Evolutionary conservation across 2,113 vertebrate genomes (phyloP).

Genomic region (Ia io): DNA sequence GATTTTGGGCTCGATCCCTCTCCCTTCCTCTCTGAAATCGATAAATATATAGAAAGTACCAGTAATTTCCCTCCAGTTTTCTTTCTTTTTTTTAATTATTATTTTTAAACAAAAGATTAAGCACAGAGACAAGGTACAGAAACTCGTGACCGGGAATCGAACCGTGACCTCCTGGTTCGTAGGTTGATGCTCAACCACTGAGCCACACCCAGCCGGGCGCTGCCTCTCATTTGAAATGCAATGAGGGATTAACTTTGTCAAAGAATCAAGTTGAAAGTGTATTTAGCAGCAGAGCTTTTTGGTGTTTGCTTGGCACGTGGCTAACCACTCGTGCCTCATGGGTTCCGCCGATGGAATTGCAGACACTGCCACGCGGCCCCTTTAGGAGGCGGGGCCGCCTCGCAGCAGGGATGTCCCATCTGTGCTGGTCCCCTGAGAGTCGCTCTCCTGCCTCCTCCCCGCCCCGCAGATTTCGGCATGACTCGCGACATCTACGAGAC

Average conservation of each 20-base stretch:
- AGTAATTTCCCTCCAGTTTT: no score
- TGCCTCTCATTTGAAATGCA: background rate
- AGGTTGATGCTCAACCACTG: no score
- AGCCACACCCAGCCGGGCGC: no score
- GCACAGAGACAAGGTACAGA: no score
- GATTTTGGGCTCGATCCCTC: no score
- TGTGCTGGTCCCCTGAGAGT: background rate
- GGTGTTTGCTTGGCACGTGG: background rate
- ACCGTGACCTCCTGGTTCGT: no score
- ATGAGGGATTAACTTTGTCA: background rate
- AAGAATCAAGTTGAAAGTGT: background rate
- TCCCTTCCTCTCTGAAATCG: no score
- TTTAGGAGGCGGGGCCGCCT: rapidly evolving
- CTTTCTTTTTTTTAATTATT: no score
- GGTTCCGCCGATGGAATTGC: background rate
- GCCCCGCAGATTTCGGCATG: constrained; percentile 94
- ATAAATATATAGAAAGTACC: no score
- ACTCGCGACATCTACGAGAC: constrained; percentile 99
- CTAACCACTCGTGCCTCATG: background rate
- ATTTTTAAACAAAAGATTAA: no score
- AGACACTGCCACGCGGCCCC: background rate
- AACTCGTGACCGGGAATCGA: no score
- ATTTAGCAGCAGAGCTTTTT: background rate
- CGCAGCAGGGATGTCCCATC: rapidly evolving
- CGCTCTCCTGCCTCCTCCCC: background rate